Base-by-base conservation (phyloP, 2,113 vertebrate genomes). In the Bubo bubo region DNA sequence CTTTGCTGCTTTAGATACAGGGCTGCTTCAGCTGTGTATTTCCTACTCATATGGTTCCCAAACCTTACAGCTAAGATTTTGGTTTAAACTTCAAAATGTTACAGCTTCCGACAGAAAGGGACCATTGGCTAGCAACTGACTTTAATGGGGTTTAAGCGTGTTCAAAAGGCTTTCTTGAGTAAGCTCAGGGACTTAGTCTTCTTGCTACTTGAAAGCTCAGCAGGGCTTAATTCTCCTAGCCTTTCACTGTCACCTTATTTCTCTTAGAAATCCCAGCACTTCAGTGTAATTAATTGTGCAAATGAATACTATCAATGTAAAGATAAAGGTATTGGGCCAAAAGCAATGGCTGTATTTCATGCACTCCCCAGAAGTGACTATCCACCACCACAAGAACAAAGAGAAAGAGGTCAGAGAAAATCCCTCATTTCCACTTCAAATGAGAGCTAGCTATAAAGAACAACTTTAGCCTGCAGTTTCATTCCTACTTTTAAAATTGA, bases 391-490 rank as follows among this genome's bases (percentile, higher is more conserved):
- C 21, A 30, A 91, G 94, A 95, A 93, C 89, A 94, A 96, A 93
- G 90, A 28, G 55, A 96, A 95, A 24, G 49, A 94, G 86, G 93
- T 91, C 87, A 93, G 55, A 0, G 17, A 90, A 97, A 97, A 95
- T 95, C 91, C 87, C 80, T 96, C 87, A 96, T 97, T 96, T 97
- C 87, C 94, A 97, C 93, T 96, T 96, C 81, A 96, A 95, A 95
- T 94, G 83, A 92, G 59, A 93, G n/a, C 60, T 39, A 66, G 49
- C n/a, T 91, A 70, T 81, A 79, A 90, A 84, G 94, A 91, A 83
- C 55, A 88, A 92, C 74, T 96, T 93, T 27, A 96, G 75, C 79
- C 76, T 23, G 50, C 81, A 64, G 72, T 93, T 94, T 97, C 93
- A 73, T 80, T 92, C 49, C 72, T 90, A 24, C 79, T 92, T 88